Evolutionary conservation across 2,888 invertebrate genomes (phyloP), one percentile per base, ranked within the genome.

Genomic region (Polydrusus pterygomalis): DNA sequence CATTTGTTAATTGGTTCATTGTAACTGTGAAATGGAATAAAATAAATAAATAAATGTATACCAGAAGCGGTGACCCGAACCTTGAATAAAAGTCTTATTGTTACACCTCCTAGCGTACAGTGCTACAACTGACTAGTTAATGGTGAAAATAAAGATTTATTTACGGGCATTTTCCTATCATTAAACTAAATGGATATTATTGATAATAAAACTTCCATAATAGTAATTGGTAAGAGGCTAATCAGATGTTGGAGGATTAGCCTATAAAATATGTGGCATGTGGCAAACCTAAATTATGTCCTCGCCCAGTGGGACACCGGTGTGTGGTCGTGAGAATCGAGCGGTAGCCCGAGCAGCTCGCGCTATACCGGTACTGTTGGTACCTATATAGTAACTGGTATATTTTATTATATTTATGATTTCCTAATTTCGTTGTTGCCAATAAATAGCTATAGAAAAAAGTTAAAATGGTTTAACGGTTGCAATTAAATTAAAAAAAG

Each of bases 301-400:
- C 49, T 63, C 70, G 70, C 75, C 67, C 71, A 71, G 75, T 71
- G 65, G 75, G 75, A 75, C 71, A 69, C 49, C 71, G 20, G 58
- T 75, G 70, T 75, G 75, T 75, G 75, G 70, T 71, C 75, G 75
- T 75, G 75, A 54, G 75, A 75, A 75, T 9, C 58, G 17, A 30
- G 58, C 25, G 18, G 64, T 70, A 60, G 65, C 47, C 13, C 49
- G 63, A 45, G 64, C 69, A 30, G 70, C 69, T 49, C 67, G 67
- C 43, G 69, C 30, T 38, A 49, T 51, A 43, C 11, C 62, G 25
- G 51, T 49, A 60, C 45, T 49, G n/a, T n/a, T n/a, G 43, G 10
- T 40, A 40, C n/a, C 13, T 34, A 63, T 13, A 43, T 18, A 17
- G n/a, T 45, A 45, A 45, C 13, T 34, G 34, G 6, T 34, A 10